Conservation (phyloP, 2,113 vertebrate genomes). For the Heterotis niloticus region DNA sequence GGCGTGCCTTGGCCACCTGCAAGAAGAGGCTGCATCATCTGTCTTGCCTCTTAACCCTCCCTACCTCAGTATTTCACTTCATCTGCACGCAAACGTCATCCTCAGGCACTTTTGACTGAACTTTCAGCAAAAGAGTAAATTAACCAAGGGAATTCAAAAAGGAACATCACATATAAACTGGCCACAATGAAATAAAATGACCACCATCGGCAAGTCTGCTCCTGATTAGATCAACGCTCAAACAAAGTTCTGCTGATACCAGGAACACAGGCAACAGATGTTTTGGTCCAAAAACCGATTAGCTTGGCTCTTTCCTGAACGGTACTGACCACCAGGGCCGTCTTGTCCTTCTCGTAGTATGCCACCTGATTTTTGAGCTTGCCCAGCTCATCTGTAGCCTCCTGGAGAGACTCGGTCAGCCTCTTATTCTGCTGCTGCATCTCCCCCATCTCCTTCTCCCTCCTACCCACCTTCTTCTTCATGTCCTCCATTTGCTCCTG, state of each 20-base stretch:
- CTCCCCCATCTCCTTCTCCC: conserved; percentile 66
- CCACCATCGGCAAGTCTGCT: no score
- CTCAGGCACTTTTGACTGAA: no score
- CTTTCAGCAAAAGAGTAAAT: no score
- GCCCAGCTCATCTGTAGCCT: conserved; percentile 57
- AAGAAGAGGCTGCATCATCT: conserved; percentile 17
- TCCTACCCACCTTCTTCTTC: conserved; percentile 57
- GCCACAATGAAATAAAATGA: no score
- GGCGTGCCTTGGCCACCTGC: conserved; percentile 63
- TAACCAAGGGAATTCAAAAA: no score
- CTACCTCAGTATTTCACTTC: no score
- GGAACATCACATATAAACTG: not conserved
- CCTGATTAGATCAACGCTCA: no score
- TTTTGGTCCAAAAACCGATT: no score
- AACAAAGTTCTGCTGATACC: no score
- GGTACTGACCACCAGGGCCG: conserved; percentile 60
- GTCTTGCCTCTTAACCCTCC: not conserved
- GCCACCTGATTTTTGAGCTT: conserved; percentile 63
- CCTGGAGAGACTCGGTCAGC: conserved; percentile 63
- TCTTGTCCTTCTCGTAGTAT: conserved; percentile 64
- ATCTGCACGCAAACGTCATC: no score
- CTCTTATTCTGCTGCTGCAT: conserved; percentile 65
- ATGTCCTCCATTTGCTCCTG: conserved; percentile 72
- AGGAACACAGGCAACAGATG: not conserved
- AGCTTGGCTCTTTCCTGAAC: not conserved